Evolutionary conservation across 2,888 invertebrate species (phyloP), one percentile per base, ranked within the genome.

Genomic region (Penaeus monodon): DNA sequence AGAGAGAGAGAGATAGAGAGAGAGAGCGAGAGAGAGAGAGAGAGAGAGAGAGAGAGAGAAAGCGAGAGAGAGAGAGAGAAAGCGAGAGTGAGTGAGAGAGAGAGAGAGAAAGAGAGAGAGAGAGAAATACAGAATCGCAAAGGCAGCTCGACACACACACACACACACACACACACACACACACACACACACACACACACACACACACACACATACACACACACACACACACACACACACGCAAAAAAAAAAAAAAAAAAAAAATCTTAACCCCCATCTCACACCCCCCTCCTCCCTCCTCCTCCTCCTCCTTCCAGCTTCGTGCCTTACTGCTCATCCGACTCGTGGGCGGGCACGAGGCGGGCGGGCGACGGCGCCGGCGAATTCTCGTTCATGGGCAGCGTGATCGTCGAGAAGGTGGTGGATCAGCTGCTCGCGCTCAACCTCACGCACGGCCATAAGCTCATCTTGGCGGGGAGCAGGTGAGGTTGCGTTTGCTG

Each of bases 241-340:
- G n/a, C 4, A 44, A 44, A 44, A 44, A 44, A 44, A 44, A 44
- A 44, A 44, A 10, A 44, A 49, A 8, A 14, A 49, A 3, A 49
- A 10, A 49, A 8, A 49, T 12, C 0, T 0, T 44, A 14, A 57
- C 27, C 77, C n/a, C 44, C 64, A 0, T 12, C 24, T 17, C 0
- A 44, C n/a, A 24, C 17, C n/a, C 68, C 74, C 20, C 29, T 14
- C 17, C 44, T 2, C 24, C n/a, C 81, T 89, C 89, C 73, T 89
- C 86, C 89, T 88, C 90, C 91, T 63, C 91, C 94, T 94, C 88
- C 63, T n/a, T 22, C 7, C 80, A 89, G 89, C 27, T 95, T 96
- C 91, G 94, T 98, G 66, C 98, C 98, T 0, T 98, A 98, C 92
- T 98, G 98, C 93, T 97, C 97, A 90, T 98, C 98, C 92, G 98